Evolutionary conservation across 2,888 invertebrate genomes (phyloP).

Genomic region (Nycteola revayana): DNA sequence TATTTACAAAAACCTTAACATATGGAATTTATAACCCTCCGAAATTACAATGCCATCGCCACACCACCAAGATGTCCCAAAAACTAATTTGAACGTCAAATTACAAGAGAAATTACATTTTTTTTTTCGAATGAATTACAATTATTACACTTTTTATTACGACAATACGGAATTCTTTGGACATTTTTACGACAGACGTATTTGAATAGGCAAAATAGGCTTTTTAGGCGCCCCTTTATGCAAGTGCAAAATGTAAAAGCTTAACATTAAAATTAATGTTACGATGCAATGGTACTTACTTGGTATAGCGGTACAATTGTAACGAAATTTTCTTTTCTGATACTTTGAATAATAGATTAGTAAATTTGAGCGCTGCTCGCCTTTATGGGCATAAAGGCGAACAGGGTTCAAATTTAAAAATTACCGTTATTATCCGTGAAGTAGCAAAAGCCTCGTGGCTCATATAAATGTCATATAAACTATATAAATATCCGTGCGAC

Average conservation of each 20-base stretch:
- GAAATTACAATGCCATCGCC: constrained; percentile 6
- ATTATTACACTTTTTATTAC: constrained; percentile 62
- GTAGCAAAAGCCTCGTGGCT: too few relatives aligned
- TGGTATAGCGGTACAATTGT: too few relatives aligned
- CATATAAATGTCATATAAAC: too few relatives aligned
- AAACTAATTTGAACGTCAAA: constrained; percentile 61
- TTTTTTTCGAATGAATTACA: constrained; percentile 60
- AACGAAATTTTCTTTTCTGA: too few relatives aligned
- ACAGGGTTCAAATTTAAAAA: too few relatives aligned
- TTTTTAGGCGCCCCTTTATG: constrained; percentile 44
- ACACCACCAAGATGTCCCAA: constrained; percentile 19
- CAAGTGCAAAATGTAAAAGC: constrained; percentile 44
- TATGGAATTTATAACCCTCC: neutral
- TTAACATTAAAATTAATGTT: constrained; percentile 77
- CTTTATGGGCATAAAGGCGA: too few relatives aligned
- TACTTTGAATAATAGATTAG: too few relatives aligned
- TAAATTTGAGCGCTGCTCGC: too few relatives aligned
- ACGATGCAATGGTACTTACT: constrained; percentile 52
- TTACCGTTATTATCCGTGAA: too few relatives aligned
- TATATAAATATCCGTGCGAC: too few relatives aligned
- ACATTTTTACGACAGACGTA: constrained; percentile 58
- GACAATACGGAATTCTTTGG: constrained; percentile 54
- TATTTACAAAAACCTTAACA: too few relatives aligned
- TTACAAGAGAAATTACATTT: constrained; percentile 62
- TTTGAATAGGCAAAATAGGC: constrained; percentile 64